A percentile compares a stretch with the other conserved stretches of the same genome.
phyloP scores from a whole-genome alignment of 92 coral and sea anemone species.

The Epizoanthus fatuus region DNA sequence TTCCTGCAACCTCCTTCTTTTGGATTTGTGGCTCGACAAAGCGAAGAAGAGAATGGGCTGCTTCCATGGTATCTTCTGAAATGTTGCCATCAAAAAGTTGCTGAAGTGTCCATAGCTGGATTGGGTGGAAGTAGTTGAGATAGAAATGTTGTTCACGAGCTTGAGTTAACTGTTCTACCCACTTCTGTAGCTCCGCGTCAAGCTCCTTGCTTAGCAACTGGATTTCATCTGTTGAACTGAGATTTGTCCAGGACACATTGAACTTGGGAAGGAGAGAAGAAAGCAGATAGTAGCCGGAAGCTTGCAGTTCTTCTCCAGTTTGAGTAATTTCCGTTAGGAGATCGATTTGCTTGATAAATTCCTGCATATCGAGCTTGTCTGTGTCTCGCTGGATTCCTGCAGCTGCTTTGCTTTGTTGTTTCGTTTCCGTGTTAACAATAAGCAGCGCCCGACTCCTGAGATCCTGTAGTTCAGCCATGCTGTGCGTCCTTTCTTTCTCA shows the following conservation, averaged over 20 bases:
- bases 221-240: conserved; percentile 56
- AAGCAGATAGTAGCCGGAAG: conserved; percentile 52
- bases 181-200: conserved; percentile 34
- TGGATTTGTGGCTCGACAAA: conserved; percentile 26
- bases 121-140: conserved; percentile 76
- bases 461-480: conserved; percentile 69
- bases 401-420: conserved; percentile 43
- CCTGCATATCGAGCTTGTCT: conserved; percentile 41
- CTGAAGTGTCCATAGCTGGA: conserved; percentile 74
- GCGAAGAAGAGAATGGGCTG: conserved; percentile 44
- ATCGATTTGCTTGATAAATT: conserved; percentile 70
- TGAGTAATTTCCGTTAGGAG: conserved; percentile 62
- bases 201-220: conserved; percentile 32
- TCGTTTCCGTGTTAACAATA: conserved; percentile 70
- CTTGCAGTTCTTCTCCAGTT: conserved; percentile 59
- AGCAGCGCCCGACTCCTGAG: conserved; percentile 80
- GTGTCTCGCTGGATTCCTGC: conserved; percentile 29
- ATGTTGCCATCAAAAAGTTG: conserved; percentile 54
- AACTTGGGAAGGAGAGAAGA: conserved; percentile 21
- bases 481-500: conserved; percentile 22
- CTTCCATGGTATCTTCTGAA: conserved; percentile 3
- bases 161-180: conserved; percentile 51
- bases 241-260: conserved; percentile 43
- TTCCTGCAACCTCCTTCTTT: background rate
- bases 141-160: conserved; percentile 53